phyloP scores from a whole-genome alignment of 1,140 invertebrate genomes.

The Papilio machaon region DNA sequence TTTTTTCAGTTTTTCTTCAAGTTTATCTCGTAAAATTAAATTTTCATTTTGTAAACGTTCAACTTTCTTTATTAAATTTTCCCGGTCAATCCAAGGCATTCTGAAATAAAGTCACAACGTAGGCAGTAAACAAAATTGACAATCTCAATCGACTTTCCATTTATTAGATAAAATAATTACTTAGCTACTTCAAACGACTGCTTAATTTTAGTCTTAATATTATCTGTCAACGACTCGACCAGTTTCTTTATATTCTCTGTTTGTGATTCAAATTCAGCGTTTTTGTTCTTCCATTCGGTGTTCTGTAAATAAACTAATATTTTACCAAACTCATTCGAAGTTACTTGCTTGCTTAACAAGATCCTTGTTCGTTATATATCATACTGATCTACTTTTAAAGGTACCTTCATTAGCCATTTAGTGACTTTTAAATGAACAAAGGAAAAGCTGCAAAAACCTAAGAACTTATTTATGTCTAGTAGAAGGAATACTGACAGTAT shows the following conservation, averaged over 20 bases:
- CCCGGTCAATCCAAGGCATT: conserved; percentile 69
- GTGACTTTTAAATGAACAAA: neutral
- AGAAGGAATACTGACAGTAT: conserved; percentile 48
- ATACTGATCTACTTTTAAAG: neutral
- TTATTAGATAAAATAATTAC: conserved; percentile 46
- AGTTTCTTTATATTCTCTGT: conserved; percentile 64
- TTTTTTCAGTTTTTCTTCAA: conserved; percentile 64
- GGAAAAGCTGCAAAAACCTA: neutral
- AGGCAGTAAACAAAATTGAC: neutral
- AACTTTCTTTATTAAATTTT: conserved; percentile 62
- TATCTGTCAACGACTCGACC: conserved; percentile 60
- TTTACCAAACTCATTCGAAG: neutral
- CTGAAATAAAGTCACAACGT: conserved; percentile 45
- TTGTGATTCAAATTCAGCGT: conserved; percentile 67
- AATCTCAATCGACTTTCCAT: neutral
- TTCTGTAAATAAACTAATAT: conserved; percentile 58
- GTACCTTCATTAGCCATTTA: neutral
- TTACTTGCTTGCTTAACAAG: neutral
- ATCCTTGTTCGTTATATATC: neutral
- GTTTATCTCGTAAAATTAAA: conserved; percentile 60
- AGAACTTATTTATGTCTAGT: neutral
- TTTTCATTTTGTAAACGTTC: conserved; percentile 69
- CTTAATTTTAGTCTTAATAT: conserved; percentile 67
- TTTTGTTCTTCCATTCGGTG: conserved; percentile 70
- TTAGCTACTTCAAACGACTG: conserved; percentile 63